Evolutionary conservation across 2,888 invertebrate genomes (phyloP).

Genomic region (Plagodis dolabraria): DNA sequence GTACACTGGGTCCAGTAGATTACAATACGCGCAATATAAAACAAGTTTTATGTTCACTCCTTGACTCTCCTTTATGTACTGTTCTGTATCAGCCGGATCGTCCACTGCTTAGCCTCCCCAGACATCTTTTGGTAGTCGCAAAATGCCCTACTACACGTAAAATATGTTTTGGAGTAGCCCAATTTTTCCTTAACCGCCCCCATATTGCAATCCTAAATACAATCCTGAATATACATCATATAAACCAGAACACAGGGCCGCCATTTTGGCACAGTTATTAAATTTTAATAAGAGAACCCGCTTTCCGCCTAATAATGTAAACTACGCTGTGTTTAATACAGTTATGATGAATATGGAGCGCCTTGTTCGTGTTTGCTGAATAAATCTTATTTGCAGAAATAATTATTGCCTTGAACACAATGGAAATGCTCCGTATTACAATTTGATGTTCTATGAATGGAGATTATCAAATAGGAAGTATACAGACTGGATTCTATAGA

Average conservation of each 20-base stretch:
- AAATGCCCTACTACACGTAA: no score
- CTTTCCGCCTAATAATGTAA: constrained; percentile 28
- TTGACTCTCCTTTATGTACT: no score
- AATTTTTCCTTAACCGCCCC: neutral
- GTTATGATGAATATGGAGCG: constrained; percentile 22
- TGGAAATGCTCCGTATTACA: constrained; percentile 7
- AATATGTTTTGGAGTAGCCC: no score
- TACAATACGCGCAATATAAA: no score
- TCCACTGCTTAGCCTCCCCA: no score
- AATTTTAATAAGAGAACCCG: constrained; percentile 53
- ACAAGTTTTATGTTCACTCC: no score
- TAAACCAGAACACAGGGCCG: constrained; percentile 51
- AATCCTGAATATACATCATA: constrained; percentile 49
- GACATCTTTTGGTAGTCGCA: no score
- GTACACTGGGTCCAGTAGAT: no score
- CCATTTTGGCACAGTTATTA: constrained; percentile 47
- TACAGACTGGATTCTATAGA: no score
- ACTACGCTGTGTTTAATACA: constrained; percentile 26
- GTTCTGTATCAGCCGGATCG: no score
- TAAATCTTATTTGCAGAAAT: constrained; percentile 20
- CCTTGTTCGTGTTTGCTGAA: constrained; percentile 19
- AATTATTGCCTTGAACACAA: constrained; percentile 23
- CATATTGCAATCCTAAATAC: constrained; percentile 19
- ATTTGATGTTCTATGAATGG: no score
- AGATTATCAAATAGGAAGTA: no score